Evolutionary conservation across 2,888 invertebrate species (phyloP), one percentile per base, ranked within the genome.

Genomic region (Andrena camellia): DNA sequence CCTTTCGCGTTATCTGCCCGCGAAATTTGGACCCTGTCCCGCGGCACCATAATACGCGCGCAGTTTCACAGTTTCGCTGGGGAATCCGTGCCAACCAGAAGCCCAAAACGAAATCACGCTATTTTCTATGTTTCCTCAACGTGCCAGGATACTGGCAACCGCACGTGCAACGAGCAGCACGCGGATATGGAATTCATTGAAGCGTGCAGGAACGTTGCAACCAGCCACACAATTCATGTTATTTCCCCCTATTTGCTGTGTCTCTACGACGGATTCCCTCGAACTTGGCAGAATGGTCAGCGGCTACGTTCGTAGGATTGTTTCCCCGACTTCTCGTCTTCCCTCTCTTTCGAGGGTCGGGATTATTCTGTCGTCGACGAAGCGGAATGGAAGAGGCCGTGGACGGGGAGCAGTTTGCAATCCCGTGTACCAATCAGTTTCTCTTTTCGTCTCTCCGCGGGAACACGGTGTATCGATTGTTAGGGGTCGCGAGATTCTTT

Each of bases 131-230:
- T 35, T 60, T 26, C 48, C 26, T 59, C 17, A 29, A 68, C 74
- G 54, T 35, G 75, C 50, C 31, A 50, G 33, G 42, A 33, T 1
- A 29, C 50, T 26, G 20, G 35, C 26, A 23, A 42, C 17, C 35
- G 59, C 79, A 75, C 75, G 75, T 79, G 79, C 69, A 29, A 54
- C 20, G n/a, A 17, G 42, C 20, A 48, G 48, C 48, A 48, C 59
- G 66, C 60, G 23, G 50, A 54, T 52, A 31, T 57, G 35, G 26
- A 52, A 59, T 59, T 48, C 79, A 10, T 50, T 75, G 75, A 13
- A 75, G 35, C 69, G 50, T 26, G 42, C 2, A n/a, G 8, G 26
- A 31, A 42, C 29, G 17, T 5, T 23, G 23, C n/a, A 0, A 3
- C 33, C 31, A 13, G 52, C 31, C 52, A 7, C 50, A 20, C 10